Base-by-base conservation (phyloP, 2,888 invertebrate species). In the Thysanoteuthis rhombus region DNA sequence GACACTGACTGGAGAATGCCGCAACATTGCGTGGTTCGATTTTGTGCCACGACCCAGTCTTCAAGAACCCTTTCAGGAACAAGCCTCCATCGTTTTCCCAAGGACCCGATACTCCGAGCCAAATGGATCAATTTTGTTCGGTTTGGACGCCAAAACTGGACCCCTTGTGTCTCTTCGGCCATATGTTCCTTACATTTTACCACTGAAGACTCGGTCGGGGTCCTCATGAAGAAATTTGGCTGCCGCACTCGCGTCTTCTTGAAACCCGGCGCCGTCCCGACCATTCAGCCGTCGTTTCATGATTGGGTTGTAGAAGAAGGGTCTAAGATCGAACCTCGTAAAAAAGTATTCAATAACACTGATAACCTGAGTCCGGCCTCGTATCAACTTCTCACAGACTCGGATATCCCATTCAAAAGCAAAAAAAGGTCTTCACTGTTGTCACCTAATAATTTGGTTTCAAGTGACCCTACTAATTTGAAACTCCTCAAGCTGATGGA, bases 211-310 rank as follows among this genome's bases (percentile, higher is more conserved):
- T 92, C 92, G 0, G 42, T 42, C 32, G 92, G 92, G 40, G 92
- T 92, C 45, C 45, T 92, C n/a, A 92, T 92, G 92, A 92, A 92
- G 92, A 92, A 92, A 92, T 92, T 92, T 45, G 92, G 92, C 12
- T 92, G 42, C 42, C 92, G 92, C 32, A 42, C 92, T 4, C 42
- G 92, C 4, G 32, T 92, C 4, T 92, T 92, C 92, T 92, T 92
- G 42, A 92, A 92, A 40, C 92, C 39, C 19, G 92, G 92, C 19
- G 92, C 92, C 42, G 28, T 92, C 16, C 92, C 92, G n/a, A 92
- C 92, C 8, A 92, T 92, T 12, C 42, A 92, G 25, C 75, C 75
- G 16, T n/a, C 75, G n/a, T n/a, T n/a, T 75, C 12, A 0, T 75
- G 75, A 12, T 16, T n/a, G n/a, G 3, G 4, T n/a, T 75, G 75